Percentiles rank a stretch among this genome's conserved stretches.
Conservation (phyloP, 1,140 invertebrate species). For the Tetranychus cinnabarinus region DNA sequence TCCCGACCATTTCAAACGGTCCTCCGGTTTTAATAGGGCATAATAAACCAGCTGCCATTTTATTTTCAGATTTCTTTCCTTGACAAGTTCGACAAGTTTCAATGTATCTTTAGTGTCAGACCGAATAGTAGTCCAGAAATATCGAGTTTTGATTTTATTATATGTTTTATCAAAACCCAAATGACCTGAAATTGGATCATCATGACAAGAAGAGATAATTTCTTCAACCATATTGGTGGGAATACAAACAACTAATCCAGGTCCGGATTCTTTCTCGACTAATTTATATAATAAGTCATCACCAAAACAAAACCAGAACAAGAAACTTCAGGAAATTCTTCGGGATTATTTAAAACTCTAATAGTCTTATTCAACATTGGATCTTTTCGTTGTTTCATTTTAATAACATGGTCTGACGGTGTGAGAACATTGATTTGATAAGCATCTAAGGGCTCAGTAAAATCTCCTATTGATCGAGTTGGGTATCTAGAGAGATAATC, state of each 20-base stretch:
- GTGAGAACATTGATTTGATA: not conserved
- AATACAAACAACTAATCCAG: not conserved
- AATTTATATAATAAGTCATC: not conserved
- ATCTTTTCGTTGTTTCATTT: not conserved
- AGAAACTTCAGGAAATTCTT: not conserved
- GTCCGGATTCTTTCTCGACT: not conserved
- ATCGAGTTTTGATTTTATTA: not conserved
- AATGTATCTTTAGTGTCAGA: not conserved
- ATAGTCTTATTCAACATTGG: not conserved
- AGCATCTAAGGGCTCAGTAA: not conserved
- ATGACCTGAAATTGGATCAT: conserved; percentile 4
- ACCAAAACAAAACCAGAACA: not conserved
- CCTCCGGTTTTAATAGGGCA: conserved; percentile 5
- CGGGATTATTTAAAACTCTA: not conserved
- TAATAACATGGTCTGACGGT: not conserved
- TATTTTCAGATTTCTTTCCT: not conserved
- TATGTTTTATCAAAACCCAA: conserved; percentile 1
- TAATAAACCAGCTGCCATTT: not conserved
- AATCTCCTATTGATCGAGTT: not conserved
- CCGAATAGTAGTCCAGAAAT: not conserved
- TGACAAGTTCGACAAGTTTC: conserved; percentile 1
- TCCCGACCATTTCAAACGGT: conserved; percentile 8
- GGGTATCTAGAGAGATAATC: not conserved
- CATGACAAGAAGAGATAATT: not conserved
- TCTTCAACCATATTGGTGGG: not conserved